Conservation (phyloP, 2,113 vertebrate species). For the Calyptomena viridis region DNA sequence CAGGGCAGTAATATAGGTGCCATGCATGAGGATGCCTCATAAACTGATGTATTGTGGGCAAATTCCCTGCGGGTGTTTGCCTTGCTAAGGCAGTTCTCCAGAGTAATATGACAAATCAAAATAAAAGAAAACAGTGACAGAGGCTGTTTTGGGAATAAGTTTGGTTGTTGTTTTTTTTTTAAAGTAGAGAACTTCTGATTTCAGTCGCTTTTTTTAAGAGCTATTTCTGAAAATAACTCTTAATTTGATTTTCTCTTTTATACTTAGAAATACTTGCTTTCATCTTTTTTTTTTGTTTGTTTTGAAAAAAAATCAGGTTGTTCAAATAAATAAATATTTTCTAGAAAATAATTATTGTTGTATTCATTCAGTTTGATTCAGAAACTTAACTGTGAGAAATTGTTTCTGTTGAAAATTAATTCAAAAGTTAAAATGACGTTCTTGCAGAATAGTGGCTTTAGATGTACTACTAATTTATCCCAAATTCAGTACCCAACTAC, state of each 20-base stretch:
- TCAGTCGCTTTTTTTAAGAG: background rate
- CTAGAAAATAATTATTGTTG: background rate
- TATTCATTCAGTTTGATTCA: background rate
- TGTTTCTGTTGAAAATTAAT: background rate
- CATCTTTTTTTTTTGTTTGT: background rate
- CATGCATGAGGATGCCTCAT: background rate
- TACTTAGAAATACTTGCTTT: background rate
- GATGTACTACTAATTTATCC: background rate
- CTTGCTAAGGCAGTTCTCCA: background rate
- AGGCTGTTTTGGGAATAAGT: background rate
- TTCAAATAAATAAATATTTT: background rate
- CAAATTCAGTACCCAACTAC: background rate
- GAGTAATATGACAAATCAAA: background rate
- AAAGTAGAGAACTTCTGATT: background rate
- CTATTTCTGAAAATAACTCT: background rate
- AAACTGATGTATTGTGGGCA: background rate
- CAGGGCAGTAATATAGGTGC: background rate
- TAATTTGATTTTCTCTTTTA: background rate
- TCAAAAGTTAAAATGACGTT: background rate
- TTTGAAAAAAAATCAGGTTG: background rate
- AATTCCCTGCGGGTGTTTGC: background rate
- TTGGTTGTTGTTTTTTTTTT: background rate
- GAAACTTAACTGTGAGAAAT: background rate
- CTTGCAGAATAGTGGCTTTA: background rate
- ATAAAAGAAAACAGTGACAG: background rate